These are phyloP conservation scores for Macroteleia sp. DNA, from an alignment of 2,888 invertebrate species.

Conservation along the genomic window DNA sequence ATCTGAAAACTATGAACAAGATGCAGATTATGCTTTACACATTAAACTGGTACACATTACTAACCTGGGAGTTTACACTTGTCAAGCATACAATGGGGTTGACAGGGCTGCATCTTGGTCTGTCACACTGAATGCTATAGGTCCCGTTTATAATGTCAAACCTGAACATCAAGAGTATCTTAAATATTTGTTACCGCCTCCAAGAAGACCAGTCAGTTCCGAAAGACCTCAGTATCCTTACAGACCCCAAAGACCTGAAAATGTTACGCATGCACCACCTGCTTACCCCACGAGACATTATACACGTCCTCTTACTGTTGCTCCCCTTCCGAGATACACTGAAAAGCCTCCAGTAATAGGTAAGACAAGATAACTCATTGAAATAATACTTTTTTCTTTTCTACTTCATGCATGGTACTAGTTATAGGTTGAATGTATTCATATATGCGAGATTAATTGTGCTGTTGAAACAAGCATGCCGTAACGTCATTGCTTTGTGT, in stretches of 20 bases:
- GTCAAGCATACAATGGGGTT: conserved; percentile 94
- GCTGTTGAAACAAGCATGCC: too few species aligned
- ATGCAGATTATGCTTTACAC: conserved; percentile 89
- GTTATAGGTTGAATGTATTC: too few species aligned
- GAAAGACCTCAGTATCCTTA: conserved; percentile 80
- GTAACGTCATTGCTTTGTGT: too few species aligned
- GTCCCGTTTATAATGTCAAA: conserved; percentile 87
- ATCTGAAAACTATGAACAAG: conserved; percentile 88
- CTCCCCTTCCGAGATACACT: conserved; percentile 71
- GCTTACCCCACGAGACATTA: conserved; percentile 75
- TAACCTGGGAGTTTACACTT: conserved; percentile 93
- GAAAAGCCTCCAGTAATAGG: conserved; percentile 71
- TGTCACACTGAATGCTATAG: conserved; percentile 89
- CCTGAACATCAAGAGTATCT: conserved; percentile 86
- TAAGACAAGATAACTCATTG: too few species aligned
- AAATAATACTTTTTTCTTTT: too few species aligned
- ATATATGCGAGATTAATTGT: too few species aligned
- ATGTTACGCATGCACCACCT: conserved; percentile 80
- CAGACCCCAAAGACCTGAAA: conserved; percentile 74
- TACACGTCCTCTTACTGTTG: conserved; percentile 71
- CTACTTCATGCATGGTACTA: too few species aligned
- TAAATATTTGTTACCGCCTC: conserved; percentile 87
- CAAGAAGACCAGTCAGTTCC: conserved; percentile 80
- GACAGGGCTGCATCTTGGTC: conserved; percentile 91
- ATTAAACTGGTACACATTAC: conserved; percentile 89